These are phyloP conservation scores for Anhinga rufa DNA, from an alignment of 2,113 vertebrate species.

Conservation along the genomic window DNA sequence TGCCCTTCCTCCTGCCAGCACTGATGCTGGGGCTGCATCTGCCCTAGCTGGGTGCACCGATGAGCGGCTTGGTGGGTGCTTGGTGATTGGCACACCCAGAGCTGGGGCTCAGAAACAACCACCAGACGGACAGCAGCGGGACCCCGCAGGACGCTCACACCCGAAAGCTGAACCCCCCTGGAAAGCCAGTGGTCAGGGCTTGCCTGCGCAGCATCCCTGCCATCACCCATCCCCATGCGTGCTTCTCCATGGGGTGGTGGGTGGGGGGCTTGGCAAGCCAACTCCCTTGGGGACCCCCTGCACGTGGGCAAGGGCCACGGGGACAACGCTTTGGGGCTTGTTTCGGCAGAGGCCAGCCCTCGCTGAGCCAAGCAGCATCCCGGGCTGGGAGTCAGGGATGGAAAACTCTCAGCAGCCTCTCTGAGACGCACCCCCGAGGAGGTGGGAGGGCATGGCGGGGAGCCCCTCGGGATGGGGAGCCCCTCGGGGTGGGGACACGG, in stretches of 20 bases:
- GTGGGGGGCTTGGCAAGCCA: rapidly evolving
- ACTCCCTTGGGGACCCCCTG: background rate
- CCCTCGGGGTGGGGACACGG: background rate
- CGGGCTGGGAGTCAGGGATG: background rate
- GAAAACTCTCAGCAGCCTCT: background rate
- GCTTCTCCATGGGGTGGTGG: background rate
- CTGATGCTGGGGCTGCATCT: background rate
- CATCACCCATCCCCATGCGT: background rate
- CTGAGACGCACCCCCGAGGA: background rate
- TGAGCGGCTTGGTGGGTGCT: background rate
- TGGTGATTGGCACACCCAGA: background rate
- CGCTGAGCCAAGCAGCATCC: background rate
- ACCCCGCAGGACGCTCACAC: rapidly evolving
- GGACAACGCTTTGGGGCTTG: background rate
- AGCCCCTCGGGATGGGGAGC: background rate
- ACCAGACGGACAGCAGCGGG: background rate
- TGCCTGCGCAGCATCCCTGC: background rate
- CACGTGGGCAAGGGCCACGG: background rate
- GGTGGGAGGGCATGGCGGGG: background rate
- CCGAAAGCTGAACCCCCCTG: background rate
- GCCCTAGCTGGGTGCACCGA: rapidly evolving
- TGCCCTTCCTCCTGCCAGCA: rapidly evolving
- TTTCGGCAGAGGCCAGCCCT: background rate
- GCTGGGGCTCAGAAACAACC: background rate
- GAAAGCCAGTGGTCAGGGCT: background rate